These are phyloP conservation scores for Bos javanicus DNA, from an alignment of 2,113 vertebrate species.

Conservation along the genomic window DNA sequence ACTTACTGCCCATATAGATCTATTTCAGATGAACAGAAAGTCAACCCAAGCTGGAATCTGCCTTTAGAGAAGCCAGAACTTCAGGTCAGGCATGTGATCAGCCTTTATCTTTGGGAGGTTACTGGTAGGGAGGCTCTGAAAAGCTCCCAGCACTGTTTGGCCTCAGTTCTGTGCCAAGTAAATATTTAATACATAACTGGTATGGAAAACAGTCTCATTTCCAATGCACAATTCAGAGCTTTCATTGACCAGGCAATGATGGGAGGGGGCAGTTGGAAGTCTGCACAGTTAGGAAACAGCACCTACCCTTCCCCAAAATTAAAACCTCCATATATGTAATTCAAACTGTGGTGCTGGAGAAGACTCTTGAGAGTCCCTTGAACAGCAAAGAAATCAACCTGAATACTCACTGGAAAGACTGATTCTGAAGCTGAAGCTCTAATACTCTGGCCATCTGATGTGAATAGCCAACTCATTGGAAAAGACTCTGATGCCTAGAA, in stretches of 20 bases:
- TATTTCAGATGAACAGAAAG: constrained; percentile 1
- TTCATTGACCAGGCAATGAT: background rate
- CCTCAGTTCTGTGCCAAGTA: constrained; percentile 60
- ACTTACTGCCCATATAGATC: background rate
- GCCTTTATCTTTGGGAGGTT: constrained; percentile 66
- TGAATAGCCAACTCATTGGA: background rate
- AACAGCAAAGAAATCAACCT: background rate
- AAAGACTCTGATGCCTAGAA: background rate
- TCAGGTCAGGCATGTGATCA: background rate
- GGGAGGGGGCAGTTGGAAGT: background rate
- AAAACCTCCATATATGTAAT: background rate
- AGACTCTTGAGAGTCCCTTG: background rate
- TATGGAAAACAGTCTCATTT: constrained; percentile 44
- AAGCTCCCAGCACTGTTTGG: constrained; percentile 73
- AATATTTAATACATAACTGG: constrained; percentile 36
- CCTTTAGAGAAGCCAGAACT: constrained; percentile 69
- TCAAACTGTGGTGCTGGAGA: background rate
- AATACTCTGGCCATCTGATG: background rate
- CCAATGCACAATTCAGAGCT: background rate
- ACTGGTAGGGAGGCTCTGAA: constrained; percentile 70
- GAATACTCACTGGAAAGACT: background rate
- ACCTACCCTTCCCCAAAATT: background rate
- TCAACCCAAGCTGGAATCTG: constrained; percentile 49
- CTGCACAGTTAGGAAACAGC: background rate
- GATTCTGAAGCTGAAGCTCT: background rate